Evolutionary conservation across 1,140 invertebrate genomes (phyloP), one percentile per base, ranked within the genome.

Genomic region (Augochlora pura): DNA sequence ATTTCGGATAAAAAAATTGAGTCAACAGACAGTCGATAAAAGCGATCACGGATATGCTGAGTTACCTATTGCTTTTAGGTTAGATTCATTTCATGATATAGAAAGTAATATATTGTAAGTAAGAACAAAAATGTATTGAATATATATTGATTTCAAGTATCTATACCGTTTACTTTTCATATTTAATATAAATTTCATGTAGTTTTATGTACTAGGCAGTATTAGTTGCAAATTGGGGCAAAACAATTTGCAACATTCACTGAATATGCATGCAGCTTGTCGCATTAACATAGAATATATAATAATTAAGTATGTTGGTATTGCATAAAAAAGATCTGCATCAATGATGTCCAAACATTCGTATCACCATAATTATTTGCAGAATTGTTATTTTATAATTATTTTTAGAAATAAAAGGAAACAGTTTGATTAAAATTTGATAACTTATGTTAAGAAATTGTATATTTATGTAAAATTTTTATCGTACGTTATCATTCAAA

Each of bases 291-390:
- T 52, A 1, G 7, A 57, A 57, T 7, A 1, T 18, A 16, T 38
- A 63, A 59, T 67, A 1, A 21, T 52, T 64, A 16, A 63, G 63
- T 12, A 21, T 8, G 63, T 1, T 32, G 2, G 2, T 9, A 52
- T 1, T 21, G 23, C 32, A 52, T 14, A 5, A 46, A n/a, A 62
- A 39, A 25, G 14, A 63, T 78, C 49, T 49, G 54, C 59, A 18
- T 42, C 57, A 84, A 85, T 76, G 83, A 85, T 84, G 82, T 39
- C 83, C 2, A 60, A 68, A 57, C 21, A 52, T 63, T 16, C 25
- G 39, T 84, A 32, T 84, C 83, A 84, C 27, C 82, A 83, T 83
- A 66, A 75, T 27, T 78, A 46, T 23, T 18, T 60, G 46, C 63
- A 49, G 23, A 42, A 72, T 57, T 27, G 2, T 21, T 49, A 69